phyloP scores from a whole-genome alignment of 2,797 vertebrate species.

The Antennarius maculatus region DNA sequence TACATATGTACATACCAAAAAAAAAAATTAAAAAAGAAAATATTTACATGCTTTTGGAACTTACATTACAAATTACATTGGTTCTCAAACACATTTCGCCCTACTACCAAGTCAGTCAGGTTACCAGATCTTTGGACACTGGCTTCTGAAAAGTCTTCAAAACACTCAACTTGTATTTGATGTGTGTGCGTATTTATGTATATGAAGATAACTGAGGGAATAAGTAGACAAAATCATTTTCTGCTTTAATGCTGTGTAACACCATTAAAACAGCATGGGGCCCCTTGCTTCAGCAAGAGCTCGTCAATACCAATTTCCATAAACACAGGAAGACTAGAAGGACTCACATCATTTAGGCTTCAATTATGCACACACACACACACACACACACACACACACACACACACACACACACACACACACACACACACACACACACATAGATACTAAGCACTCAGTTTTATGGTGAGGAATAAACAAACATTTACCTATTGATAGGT shows the following conservation, averaged over 20 bases:
- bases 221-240: conserved; percentile 32
- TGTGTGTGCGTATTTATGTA: conserved; percentile 2
- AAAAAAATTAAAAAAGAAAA: no score
- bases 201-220: background rate
- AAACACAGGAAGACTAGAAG: conserved; percentile 44
- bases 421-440: no score
- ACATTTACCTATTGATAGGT: conserved; percentile 34
- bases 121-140: background rate
- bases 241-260: conserved; percentile 27
- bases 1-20: no score
- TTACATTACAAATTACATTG: background rate
- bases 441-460: conserved; percentile 34
- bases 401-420: conserved; percentile 14
- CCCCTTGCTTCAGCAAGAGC: conserved; percentile 13
- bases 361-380: conserved; percentile 3
- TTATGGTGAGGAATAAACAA: conserved; percentile 49
- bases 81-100: background rate
- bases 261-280: conserved; percentile 32
- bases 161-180: background rate
- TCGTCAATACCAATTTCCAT: conserved; percentile 65
- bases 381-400: conserved; percentile 6
- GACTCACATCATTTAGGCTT: conserved; percentile 21
- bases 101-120: background rate
- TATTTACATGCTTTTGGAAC: no score
- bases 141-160: background rate